Base-by-base conservation (phyloP, 1,140 invertebrate genomes). In the Bathynomus jamesi region DNA sequence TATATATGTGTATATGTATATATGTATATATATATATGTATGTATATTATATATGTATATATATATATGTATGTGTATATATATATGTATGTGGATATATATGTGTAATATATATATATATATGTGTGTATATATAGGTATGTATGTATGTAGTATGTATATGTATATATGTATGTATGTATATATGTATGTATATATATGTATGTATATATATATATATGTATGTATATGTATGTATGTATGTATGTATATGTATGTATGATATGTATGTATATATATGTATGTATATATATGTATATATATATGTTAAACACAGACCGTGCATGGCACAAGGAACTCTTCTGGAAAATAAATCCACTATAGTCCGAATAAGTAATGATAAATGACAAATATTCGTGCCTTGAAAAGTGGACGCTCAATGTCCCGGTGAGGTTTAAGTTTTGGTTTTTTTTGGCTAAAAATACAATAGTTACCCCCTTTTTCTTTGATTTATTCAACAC, bases 401-500 rank as follows among this genome's bases (percentile, higher is more conserved):
- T 80, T 28, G 78, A n/a, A n/a, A 65, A 3, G 61, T 40, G 17
- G 74, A 69, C 21, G 80, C 75, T 32, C 32, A 40, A 17, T 7
- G 32, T 17, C 32, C 17, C 32, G n/a, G n/a, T n/a, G n/a, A n/a
- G n/a, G n/a, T n/a, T n/a, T n/a, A n/a, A n/a, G n/a, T n/a, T n/a
- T n/a, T n/a, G n/a, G n/a, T n/a, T n/a, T n/a, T n/a, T n/a, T n/a
- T n/a, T n/a, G n/a, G n/a, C n/a, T n/a, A n/a, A n/a, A n/a, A n/a
- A n/a, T n/a, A n/a, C n/a, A n/a, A n/a, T n/a, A n/a, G n/a, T n/a
- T n/a, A n/a, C n/a, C n/a, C n/a, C n/a, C n/a, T n/a, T n/a, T n/a
- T n/a, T n/a, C n/a, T n/a, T n/a, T n/a, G n/a, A n/a, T n/a, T n/a
- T n/a, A n/a, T n/a, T n/a, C n/a, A n/a, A n/a, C n/a, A n/a, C n/a